phyloP scores from a whole-genome alignment of 1,140 invertebrate genomes.

The Carposina sasakii region DNA sequence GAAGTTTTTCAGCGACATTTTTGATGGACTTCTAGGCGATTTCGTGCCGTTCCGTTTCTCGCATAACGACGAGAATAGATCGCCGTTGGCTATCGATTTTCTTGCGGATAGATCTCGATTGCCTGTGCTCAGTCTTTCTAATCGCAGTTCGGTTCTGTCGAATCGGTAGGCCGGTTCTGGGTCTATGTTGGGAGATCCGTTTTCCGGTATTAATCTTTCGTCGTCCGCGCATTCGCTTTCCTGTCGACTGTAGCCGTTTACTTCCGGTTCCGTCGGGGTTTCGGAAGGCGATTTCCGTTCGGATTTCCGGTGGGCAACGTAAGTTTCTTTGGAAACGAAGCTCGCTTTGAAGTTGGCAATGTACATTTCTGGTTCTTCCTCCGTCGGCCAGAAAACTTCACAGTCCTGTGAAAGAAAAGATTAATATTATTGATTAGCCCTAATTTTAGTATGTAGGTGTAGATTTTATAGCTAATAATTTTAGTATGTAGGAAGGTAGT shows the following conservation, averaged over 20 bases:
- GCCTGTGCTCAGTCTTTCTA: slow-evolving; percentile 50
- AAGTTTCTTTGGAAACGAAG: slow-evolving; percentile 75
- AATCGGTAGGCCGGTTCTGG: slow-evolving; percentile 57
- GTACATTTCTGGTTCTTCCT: slow-evolving; percentile 81
- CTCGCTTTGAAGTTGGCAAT: slow-evolving; percentile 88
- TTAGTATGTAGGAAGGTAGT: no score
- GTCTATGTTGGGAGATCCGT: slow-evolving; percentile 46
- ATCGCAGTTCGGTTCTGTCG: slow-evolving; percentile 57
- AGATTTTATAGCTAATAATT: no score
- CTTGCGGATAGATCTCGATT: slow-evolving; percentile 49
- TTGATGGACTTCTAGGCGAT: slow-evolving; percentile 62
- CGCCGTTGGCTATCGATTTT: slow-evolving; percentile 66
- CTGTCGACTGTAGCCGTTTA: slow-evolving; percentile 51
- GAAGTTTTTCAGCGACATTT: slow-evolving; percentile 69
- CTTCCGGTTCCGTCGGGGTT: slow-evolving; percentile 37
- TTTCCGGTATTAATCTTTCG: slow-evolving; percentile 65
- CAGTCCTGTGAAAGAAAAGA: slow-evolving; percentile 84
- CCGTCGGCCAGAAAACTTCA: slow-evolving; percentile 88
- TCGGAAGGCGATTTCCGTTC: slow-evolving; percentile 37
- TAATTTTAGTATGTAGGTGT: no score
- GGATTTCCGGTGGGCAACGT: slow-evolving; percentile 58
- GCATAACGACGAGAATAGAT: slow-evolving; percentile 57
- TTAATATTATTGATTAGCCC: no score
- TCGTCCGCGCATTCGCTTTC: slow-evolving; percentile 66
- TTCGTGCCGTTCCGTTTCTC: slow-evolving; percentile 63